Percentiles rank a stretch among this genome's conserved stretches.
Evolutionary conservation across 2,113 vertebrate genomes (phyloP).

Genomic region (Corythoichthys haematopterus): DNA sequence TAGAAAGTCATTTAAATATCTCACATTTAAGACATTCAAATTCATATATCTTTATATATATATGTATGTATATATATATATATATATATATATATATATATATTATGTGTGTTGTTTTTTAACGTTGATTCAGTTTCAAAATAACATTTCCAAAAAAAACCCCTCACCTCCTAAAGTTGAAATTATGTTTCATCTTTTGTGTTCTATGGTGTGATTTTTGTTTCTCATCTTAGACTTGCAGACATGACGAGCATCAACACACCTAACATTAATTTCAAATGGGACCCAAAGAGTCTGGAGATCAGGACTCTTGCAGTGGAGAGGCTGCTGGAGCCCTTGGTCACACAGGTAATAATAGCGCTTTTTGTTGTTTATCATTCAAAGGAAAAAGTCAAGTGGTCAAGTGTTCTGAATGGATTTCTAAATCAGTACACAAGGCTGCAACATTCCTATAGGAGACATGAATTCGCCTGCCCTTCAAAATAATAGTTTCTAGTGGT

Average conservation of each 20-base stretch:
- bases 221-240: constrained; percentile 30
- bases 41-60: too few relatives aligned
- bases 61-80: too few relatives aligned
- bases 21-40: too few relatives aligned
- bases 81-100: too few relatives aligned
- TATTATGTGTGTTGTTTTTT: too few relatives aligned
- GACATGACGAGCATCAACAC: constrained; percentile 84
- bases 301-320: constrained; percentile 96
- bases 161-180: background rate
- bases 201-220: background rate
- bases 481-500: too few relatives aligned
- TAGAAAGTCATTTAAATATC: too few relatives aligned
- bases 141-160: too few relatives aligned
- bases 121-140: too few relatives aligned
- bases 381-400: too few relatives aligned
- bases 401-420: background rate
- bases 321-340: constrained; percentile 90
- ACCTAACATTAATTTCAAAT: constrained; percentile 96
- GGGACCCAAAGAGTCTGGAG: constrained; percentile 98
- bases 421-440: background rate
- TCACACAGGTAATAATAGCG: constrained; percentile 83
- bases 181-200: constrained; percentile 2
- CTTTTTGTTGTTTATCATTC: background rate
- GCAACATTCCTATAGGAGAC: too few relatives aligned
- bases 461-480: background rate